A percentile compares a stretch with the other conserved stretches of the same genome.
Conservation (phyloP, 2,113 vertebrate genomes). For the Ophiodon elongatus region DNA sequence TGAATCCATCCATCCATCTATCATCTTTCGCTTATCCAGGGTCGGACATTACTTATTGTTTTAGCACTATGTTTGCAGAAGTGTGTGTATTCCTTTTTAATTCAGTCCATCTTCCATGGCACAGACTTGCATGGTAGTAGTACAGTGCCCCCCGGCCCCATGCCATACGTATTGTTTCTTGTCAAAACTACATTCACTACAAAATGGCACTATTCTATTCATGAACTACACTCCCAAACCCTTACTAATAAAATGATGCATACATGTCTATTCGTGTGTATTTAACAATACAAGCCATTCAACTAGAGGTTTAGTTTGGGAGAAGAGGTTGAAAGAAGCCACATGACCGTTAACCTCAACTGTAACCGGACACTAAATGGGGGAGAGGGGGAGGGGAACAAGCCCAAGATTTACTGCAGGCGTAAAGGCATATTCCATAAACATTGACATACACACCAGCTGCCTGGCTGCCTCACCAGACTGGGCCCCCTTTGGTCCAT, state of each 20-base stretch:
- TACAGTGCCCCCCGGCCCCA: no score
- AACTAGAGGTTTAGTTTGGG: conserved; percentile 4
- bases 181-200: background rate
- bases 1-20: background rate
- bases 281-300: conserved; percentile 7
- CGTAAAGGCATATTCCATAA: conserved; percentile 86
- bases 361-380: conserved; percentile 67
- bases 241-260: background rate
- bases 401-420: conserved; percentile 82
- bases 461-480: conserved; percentile 67
- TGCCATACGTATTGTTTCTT: background rate
- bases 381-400: conserved; percentile 37
- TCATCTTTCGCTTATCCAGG: background rate
- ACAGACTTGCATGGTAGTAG: background rate
- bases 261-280: background rate
- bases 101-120: background rate
- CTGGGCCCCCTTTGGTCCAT: conserved; percentile 53
- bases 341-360: conserved; percentile 61
- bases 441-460: conserved; percentile 85
- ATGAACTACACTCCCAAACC: background rate
- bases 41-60: background rate
- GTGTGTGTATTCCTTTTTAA: background rate
- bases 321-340: conserved; percentile 30
- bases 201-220: background rate
- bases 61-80: background rate